phyloP scores from a whole-genome alignment of 2,888 invertebrate species.

The Caenorhabditis sulstoni region DNA sequence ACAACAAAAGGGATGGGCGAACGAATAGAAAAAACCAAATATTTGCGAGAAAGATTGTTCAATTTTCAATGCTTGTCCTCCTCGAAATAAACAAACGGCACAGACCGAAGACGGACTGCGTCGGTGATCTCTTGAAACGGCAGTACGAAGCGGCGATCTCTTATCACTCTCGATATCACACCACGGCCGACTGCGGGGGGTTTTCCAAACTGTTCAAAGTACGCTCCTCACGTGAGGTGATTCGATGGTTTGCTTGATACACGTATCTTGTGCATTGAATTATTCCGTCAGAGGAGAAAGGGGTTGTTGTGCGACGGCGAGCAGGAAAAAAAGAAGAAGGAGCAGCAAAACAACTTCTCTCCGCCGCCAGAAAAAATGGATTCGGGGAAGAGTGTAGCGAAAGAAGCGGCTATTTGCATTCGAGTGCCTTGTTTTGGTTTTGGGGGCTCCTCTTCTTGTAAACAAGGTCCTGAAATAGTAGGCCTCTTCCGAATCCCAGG shows the following conservation, averaged over 20 bases:
- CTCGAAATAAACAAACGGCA: conserved; percentile 22
- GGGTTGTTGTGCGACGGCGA: not conserved
- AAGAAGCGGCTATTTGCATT: too few relatives aligned
- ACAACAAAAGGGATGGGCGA: conserved; percentile 12
- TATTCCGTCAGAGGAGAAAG: conserved; percentile 31
- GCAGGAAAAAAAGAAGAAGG: too few relatives aligned
- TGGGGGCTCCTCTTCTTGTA: not conserved
- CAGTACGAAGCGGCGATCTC: conserved; percentile 9
- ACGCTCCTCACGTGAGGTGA: conserved; percentile 39
- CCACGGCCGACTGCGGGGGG: conserved; percentile 17
- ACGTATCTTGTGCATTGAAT: conserved; percentile 11
- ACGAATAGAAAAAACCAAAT: conserved; percentile 22
- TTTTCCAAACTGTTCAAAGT: conserved; percentile 36
- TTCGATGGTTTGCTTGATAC: conserved; percentile 5
- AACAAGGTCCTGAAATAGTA: not conserved
- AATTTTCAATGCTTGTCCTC: not conserved
- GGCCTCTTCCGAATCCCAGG: not conserved
- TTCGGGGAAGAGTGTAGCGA: not conserved
- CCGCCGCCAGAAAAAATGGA: not conserved
- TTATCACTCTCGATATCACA: conserved; percentile 39
- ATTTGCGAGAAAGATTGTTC: conserved; percentile 38
- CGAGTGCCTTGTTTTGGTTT: too few relatives aligned
- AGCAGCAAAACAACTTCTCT: not conserved
- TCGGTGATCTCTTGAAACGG: conserved; percentile 28
- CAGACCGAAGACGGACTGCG: conserved; percentile 15